These are phyloP conservation scores for Drosophila silvestris DNA, from an alignment of 2,888 invertebrate genomes.

Conservation along the genomic window DNA sequence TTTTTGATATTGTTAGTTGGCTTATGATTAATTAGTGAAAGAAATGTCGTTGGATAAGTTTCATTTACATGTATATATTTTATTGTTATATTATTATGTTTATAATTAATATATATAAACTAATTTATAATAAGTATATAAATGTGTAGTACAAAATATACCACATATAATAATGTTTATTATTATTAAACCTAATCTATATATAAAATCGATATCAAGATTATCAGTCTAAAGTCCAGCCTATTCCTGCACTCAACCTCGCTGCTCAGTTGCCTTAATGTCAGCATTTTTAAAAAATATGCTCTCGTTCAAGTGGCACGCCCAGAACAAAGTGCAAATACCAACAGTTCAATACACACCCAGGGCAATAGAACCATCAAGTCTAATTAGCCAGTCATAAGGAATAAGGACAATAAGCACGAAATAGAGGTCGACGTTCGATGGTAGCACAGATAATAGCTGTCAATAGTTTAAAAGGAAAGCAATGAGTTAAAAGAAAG, in stretches of 20 bases:
- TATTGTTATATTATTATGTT: background rate
- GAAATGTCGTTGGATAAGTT: background rate
- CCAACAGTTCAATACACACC: slow-evolving; percentile 12
- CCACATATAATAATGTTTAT: background rate
- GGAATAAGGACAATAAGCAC: slow-evolving; percentile 13
- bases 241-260: background rate
- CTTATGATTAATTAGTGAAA: background rate
- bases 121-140: too few relatives aligned
- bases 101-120: background rate
- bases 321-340: slow-evolving; percentile 11
- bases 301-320: slow-evolving; percentile 9
- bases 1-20: background rate
- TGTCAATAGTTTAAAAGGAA: slow-evolving; percentile 26
- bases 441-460: slow-evolving; percentile 30
- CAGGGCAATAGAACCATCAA: slow-evolving; percentile 22
- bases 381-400: slow-evolving; percentile 41
- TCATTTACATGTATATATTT: background rate
- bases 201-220: background rate
- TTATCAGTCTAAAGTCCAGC: background rate
- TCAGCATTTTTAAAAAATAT: too few relatives aligned
- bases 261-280: background rate
- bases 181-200: background rate
- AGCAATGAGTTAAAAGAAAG: background rate
- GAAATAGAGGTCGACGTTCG: slow-evolving; percentile 6
- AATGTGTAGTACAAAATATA: background rate